These are phyloP conservation scores for Hydrozoanthus gracilis DNA, from an alignment of 92 coral and sea anemone genomes.

Conservation along the genomic window DNA sequence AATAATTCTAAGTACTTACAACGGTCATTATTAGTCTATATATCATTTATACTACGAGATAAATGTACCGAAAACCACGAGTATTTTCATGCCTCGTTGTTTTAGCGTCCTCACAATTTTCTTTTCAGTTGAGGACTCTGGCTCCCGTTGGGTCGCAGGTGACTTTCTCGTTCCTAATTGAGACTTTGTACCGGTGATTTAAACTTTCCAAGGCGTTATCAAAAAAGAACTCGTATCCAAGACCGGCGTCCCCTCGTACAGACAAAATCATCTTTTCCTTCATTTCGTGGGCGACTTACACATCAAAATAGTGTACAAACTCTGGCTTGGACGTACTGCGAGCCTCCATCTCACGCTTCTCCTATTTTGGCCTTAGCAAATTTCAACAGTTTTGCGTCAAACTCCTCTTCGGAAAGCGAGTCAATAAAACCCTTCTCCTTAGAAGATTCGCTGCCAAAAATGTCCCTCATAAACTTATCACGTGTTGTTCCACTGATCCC, in stretches of 20 bases:
- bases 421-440: constrained; percentile 38
- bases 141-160: neutral
- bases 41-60: too few relatives aligned
- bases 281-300: constrained; percentile 45
- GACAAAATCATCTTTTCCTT: constrained; percentile 53
- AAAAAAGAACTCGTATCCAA: constrained; percentile 46
- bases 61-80: too few relatives aligned
- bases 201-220: constrained; percentile 49
- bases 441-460: constrained; percentile 49
- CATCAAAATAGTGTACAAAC: constrained; percentile 29
- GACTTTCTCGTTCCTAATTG: neutral
- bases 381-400: constrained; percentile 49
- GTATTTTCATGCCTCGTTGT: too few relatives aligned
- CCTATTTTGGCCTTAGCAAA: constrained; percentile 12
- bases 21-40: too few relatives aligned
- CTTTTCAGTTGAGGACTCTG: neutral
- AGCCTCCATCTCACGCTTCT: constrained; percentile 16
- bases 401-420: constrained; percentile 28
- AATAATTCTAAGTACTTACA: too few relatives aligned
- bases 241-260: constrained; percentile 36
- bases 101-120: too few relatives aligned
- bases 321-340: constrained; percentile 44
- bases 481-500: constrained; percentile 38
- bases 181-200: neutral
- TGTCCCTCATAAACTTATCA: constrained; percentile 32